These are phyloP conservation scores for Hippopotamyrus pictus DNA, from an alignment of 2,797 vertebrate genomes.

Conservation along the genomic window DNA sequence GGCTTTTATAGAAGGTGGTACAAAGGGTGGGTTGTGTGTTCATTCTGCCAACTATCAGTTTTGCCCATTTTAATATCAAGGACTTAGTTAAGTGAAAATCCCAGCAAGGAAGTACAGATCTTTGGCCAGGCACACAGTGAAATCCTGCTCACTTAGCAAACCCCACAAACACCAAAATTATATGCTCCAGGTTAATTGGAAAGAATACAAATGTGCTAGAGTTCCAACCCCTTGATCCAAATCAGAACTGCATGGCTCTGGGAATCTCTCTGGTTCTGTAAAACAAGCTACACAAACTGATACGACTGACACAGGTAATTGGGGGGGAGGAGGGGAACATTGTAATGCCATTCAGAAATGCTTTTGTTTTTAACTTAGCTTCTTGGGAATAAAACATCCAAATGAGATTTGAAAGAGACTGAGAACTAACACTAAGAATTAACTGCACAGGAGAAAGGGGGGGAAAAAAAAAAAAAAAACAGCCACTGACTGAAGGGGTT, in stretches of 20 bases:
- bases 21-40: neutral
- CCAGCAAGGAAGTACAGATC: neutral
- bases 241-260: neutral
- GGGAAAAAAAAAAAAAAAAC: neutral
- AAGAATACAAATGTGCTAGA: neutral
- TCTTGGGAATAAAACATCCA: neutral
- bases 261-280: neutral
- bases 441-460: neutral
- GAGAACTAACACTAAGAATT: neutral
- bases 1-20: neutral
- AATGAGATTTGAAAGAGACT: neutral
- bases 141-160: neutral
- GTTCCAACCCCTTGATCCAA: neutral
- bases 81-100: neutral
- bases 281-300: neutral
- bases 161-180: neutral
- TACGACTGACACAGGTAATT: neutral
- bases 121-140: neutral
- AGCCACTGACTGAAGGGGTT: neutral
- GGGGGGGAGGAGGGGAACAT: neutral
- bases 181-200: neutral
- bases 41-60: neutral
- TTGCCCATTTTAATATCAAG: neutral
- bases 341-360: neutral
- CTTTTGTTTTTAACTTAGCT: neutral